Percentiles rank a stretch among this genome's conserved stretches.
phyloP scores from a whole-genome alignment of 2,797 vertebrate genomes.

The Pantherophis alleghaniensis region DNA sequence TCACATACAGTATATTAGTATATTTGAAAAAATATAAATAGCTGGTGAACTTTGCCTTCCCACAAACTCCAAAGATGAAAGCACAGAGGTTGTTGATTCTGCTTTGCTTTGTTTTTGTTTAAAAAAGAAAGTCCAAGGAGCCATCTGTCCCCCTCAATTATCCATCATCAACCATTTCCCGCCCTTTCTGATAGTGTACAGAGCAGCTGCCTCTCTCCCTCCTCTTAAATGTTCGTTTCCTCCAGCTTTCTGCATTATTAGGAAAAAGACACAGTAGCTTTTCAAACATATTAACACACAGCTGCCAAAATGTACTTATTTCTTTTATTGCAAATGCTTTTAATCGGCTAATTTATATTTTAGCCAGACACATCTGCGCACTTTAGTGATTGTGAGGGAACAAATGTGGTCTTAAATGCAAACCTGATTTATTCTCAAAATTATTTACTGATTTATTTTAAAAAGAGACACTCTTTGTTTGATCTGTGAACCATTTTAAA shows the following conservation, averaged over 20 bases:
- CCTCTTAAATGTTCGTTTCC: not conserved
- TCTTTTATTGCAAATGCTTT: conserved; percentile 13
- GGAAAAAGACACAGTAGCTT: not conserved
- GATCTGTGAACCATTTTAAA: not conserved
- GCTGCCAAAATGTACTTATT: not conserved
- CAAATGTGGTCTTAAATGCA: conserved; percentile 13
- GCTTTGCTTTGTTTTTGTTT: not conserved
- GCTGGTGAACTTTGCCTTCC: conserved; percentile 5
- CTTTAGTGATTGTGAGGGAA: not conserved
- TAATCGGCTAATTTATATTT: conserved; percentile 11
- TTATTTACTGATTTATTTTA: not conserved
- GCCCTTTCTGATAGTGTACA: conserved; percentile 35
- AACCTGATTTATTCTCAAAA: not conserved
- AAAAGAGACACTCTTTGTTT: not conserved
- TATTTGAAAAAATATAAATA: not conserved
- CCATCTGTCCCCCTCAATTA: conserved; percentile 30
- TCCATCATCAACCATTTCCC: conserved; percentile 36
- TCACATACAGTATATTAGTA: not conserved
- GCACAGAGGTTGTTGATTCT: not conserved
- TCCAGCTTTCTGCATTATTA: conserved; percentile 22
- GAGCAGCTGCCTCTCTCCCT: conserved; percentile 10
- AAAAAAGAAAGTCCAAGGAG: not conserved
- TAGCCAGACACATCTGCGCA: not conserved
- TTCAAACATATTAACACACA: not conserved
- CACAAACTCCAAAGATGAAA: not conserved